These are phyloP conservation scores for Tetropium fuscum DNA, from an alignment of 2,888 invertebrate species.

Conservation along the genomic window DNA sequence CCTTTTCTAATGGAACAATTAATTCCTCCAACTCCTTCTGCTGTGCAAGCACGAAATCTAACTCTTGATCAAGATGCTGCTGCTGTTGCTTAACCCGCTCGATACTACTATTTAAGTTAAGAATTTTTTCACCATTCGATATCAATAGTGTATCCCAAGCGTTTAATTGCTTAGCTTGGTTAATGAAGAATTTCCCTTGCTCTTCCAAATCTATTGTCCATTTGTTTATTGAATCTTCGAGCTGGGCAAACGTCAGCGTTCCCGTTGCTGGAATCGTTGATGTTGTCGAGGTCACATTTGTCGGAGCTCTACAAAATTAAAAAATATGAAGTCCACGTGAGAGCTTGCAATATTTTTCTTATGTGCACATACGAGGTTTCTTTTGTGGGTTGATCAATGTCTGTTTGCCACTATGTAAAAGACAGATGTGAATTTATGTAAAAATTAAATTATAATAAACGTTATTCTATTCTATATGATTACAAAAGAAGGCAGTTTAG, in stretches of 20 bases:
- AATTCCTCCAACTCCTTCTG: slow-evolving; percentile 93
- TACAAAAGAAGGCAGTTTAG: too few species aligned
- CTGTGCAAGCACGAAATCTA: slow-evolving; percentile 93
- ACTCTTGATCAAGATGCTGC: slow-evolving; percentile 88
- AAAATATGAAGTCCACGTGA: slow-evolving; percentile 23
- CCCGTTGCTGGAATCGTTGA: slow-evolving; percentile 59
- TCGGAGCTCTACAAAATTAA: slow-evolving; percentile 38
- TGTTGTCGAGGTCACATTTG: slow-evolving; percentile 49
- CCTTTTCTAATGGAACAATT: slow-evolving; percentile 87
- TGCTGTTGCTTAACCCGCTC: slow-evolving; percentile 91
- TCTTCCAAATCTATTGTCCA: slow-evolving; percentile 94
- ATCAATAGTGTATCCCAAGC: slow-evolving; percentile 94
- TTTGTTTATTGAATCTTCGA: slow-evolving; percentile 94
- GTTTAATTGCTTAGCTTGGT: slow-evolving; percentile 95
- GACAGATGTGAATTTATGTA: too few species aligned
- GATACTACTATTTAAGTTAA: slow-evolving; percentile 87
- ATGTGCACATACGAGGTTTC: too few species aligned
- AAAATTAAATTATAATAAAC: too few species aligned
- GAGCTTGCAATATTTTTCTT: too few species aligned
- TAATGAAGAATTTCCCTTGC: slow-evolving; percentile 91
- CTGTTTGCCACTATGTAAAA: too few species aligned
- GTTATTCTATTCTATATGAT: too few species aligned
- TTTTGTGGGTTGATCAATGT: too few species aligned
- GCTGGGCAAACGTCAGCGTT: slow-evolving; percentile 82
- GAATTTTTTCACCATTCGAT: slow-evolving; percentile 93